Conservation (phyloP, 2,113 vertebrate genomes). For the Aspidoscelis tigris region DNA sequence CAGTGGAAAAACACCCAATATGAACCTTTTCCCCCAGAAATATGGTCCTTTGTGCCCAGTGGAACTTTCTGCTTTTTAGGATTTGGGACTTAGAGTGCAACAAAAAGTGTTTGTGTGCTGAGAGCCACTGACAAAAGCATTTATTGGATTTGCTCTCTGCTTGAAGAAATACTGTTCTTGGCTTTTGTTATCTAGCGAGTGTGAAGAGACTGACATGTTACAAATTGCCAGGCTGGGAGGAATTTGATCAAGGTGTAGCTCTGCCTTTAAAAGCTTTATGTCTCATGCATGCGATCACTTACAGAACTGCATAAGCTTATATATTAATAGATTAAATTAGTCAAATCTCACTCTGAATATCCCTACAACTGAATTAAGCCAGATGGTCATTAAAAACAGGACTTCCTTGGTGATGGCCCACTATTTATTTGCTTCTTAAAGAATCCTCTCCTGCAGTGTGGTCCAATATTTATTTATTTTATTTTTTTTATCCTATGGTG, state of each 20-base stretch:
- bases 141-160: slow-evolving; percentile 74
- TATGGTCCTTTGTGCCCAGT: no score
- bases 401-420: no score
- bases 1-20: no score
- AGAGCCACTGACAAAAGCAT: slow-evolving; percentile 51
- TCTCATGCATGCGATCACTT: slow-evolving; percentile 60
- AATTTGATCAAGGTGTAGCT: slow-evolving; percentile 60
- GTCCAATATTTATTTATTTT: no score
- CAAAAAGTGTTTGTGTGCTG: background rate
- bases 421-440: no score
- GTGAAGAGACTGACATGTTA: slow-evolving; percentile 72
- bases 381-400: no score
- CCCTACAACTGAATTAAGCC: no score
- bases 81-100: background rate
- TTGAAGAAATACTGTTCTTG: slow-evolving; percentile 76
- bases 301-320: slow-evolving; percentile 63
- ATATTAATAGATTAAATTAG: background rate
- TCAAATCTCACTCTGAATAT: no score
- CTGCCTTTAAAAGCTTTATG: slow-evolving; percentile 62
- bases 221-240: slow-evolving; percentile 67
- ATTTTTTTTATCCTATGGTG: no score
- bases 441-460: no score
- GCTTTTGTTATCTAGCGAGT: slow-evolving; percentile 73
- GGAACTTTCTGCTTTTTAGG: background rate
- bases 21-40: background rate